Base-by-base conservation (phyloP, 2,113 vertebrate genomes). In the Mola mola region DNA sequence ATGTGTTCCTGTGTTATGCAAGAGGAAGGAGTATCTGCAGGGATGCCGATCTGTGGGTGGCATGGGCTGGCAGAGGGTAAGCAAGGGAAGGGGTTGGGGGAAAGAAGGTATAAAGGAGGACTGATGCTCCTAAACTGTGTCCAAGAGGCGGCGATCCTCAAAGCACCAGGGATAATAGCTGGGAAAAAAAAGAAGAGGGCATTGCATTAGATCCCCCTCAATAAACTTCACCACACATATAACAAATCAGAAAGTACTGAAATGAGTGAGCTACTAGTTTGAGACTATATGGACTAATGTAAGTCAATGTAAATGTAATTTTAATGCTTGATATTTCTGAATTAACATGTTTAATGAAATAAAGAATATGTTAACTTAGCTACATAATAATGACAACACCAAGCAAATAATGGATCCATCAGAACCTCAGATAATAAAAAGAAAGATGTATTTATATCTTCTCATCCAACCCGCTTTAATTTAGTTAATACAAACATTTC, bases 161-260 rank as follows among this genome's bases (percentile, higher is more conserved):
- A 79, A 81, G 76, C 71, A 51, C 56, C 67, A 41, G 75, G 55
- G 77, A 79, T 26, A 24, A 59, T 41, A 77, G 63, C 87, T 89
- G 83, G n/a, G n/a, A n/a, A 40, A 88, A 89, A 67, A 86, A 55
- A 81, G 52, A 84, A 28, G 17, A 78, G 21, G n/a, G 17, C 50
- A 38, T 16, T 28, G 25, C 36, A 70, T 80, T 73, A 86, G 67
- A 78, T 67, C 52, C n/a, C 11, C 16, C 43, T 55, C 31, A 49
- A 42, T 52, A 41, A 62, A 65, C 67, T 17, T 50, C 42, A 48
- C 36, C 36, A 9, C 63, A 29, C 48, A 46, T 22, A 19, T 16
- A 65, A 70, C 13, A 63, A 67, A 73, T 47, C 28, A 55, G 46
- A 48, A 56, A 44, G 4, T 31, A 19, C 4, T 33, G 31, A 16